Evolutionary conservation across 2,888 invertebrate species (phyloP).

Genomic region (Lissonota sp.): DNA sequence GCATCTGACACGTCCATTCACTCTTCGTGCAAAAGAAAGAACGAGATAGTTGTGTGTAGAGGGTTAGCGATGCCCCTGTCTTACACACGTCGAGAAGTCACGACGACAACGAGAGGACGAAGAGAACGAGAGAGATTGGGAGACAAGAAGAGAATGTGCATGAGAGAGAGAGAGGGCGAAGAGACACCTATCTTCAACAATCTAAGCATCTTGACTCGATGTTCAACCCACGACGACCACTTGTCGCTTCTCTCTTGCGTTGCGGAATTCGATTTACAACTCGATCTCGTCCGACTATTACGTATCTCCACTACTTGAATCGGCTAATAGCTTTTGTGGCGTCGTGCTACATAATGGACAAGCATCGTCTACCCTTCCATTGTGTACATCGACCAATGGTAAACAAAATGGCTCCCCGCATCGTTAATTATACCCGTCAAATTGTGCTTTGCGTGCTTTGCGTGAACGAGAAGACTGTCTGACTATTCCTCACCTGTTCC

Average conservation of each 20-base stretch:
- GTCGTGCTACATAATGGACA: not conserved
- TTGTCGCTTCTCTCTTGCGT: slow-evolving; percentile 58
- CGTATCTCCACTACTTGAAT: slow-evolving; percentile 22
- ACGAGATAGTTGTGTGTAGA: slow-evolving; percentile 1
- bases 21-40: slow-evolving; percentile 32
- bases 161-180: slow-evolving; percentile 20
- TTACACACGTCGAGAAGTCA: slow-evolving; percentile 31
- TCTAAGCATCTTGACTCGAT: slow-evolving; percentile 57
- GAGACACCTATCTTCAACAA: slow-evolving; percentile 34
- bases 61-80: slow-evolving; percentile 32
- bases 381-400: not conserved
- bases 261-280: slow-evolving; percentile 47
- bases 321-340: slow-evolving; percentile 26
- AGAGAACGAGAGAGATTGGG: not conserved
- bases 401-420: too few species aligned
- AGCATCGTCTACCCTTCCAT: not conserved
- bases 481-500: too few species aligned
- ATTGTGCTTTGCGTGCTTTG: too few species aligned
- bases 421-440: too few species aligned
- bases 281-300: slow-evolving; percentile 53
- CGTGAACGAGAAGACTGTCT: too few species aligned
- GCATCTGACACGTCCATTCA: slow-evolving; percentile 47
- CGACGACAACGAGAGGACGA: slow-evolving; percentile 23
- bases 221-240: slow-evolving; percentile 59
- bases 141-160: not conserved